These are phyloP conservation scores for Rostratula benghalensis DNA, from an alignment of 2,113 vertebrate species.

Conservation along the genomic window DNA sequence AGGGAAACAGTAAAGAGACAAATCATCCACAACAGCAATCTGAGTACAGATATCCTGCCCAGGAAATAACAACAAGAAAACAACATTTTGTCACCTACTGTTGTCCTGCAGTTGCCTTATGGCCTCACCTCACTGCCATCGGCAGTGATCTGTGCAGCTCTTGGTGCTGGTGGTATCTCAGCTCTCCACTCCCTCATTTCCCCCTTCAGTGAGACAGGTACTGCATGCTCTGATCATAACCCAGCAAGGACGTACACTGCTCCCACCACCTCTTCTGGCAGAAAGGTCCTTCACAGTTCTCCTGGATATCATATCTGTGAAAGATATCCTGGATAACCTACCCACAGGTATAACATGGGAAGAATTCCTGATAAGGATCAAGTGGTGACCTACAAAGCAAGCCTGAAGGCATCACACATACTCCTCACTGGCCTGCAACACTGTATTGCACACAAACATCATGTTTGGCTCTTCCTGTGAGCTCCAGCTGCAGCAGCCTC, in stretches of 20 bases:
- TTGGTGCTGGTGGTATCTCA: background rate
- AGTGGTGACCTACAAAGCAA: background rate
- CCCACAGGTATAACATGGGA: background rate
- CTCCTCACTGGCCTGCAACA: background rate
- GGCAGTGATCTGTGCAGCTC: background rate
- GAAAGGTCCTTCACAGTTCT: background rate
- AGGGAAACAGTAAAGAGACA: background rate
- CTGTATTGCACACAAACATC: background rate
- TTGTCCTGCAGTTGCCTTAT: background rate
- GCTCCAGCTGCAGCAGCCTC: background rate
- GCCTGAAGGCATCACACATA: background rate
- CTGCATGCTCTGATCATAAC: background rate
- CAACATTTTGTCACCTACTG: background rate
- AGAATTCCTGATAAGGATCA: background rate
- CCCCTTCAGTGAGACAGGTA: background rate
- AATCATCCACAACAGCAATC: background rate
- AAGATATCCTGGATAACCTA: background rate
- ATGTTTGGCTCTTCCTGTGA: background rate
- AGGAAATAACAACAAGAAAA: background rate
- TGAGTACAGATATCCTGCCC: background rate
- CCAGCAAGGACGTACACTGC: background rate
- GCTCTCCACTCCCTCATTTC: background rate
- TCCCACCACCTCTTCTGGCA: background rate
- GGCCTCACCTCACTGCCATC: background rate
- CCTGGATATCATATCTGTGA: background rate